These are phyloP conservation scores for Gila robusta DNA, from an alignment of 2,797 vertebrate genomes.

Conservation along the genomic window DNA sequence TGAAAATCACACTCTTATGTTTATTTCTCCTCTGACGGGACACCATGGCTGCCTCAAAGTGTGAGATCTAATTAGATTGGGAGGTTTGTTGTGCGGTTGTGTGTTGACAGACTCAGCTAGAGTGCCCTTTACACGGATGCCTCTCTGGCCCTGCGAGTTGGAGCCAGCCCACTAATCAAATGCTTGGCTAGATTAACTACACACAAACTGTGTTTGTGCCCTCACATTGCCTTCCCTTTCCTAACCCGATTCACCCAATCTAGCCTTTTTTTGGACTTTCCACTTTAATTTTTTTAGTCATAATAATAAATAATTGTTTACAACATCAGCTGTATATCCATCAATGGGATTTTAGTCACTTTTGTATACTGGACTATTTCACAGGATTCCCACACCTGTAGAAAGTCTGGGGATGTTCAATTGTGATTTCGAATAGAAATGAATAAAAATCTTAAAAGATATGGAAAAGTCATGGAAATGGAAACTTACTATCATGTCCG, in stretches of 20 bases:
- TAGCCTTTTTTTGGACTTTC: neutral
- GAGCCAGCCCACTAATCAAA: conserved; percentile 38
- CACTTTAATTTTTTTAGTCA: neutral
- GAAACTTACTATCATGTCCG: neutral
- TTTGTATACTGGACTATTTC: neutral
- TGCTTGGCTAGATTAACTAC: conserved; percentile 33
- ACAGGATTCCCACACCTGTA: neutral
- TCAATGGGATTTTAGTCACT: neutral
- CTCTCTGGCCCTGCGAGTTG: conserved; percentile 11
- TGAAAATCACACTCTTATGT: neutral
- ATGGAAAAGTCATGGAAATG: neutral
- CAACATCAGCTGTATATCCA: neutral
- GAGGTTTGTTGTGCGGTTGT: conserved; percentile 22
- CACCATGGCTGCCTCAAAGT: neutral
- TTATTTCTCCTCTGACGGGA: conserved; percentile 14
- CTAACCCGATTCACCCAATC: neutral
- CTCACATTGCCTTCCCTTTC: neutral
- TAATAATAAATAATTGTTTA: neutral
- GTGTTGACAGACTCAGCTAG: conserved; percentile 33
- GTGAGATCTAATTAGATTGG: conserved; percentile 36
- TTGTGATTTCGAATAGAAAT: neutral
- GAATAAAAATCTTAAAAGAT: neutral
- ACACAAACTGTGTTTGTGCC: conserved; percentile 14
- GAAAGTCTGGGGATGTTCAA: neutral
- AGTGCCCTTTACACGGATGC: conserved; percentile 32